Evolutionary conservation across 1,140 invertebrate genomes (phyloP).

Genomic region (Lasaia peninsularis): DNA sequence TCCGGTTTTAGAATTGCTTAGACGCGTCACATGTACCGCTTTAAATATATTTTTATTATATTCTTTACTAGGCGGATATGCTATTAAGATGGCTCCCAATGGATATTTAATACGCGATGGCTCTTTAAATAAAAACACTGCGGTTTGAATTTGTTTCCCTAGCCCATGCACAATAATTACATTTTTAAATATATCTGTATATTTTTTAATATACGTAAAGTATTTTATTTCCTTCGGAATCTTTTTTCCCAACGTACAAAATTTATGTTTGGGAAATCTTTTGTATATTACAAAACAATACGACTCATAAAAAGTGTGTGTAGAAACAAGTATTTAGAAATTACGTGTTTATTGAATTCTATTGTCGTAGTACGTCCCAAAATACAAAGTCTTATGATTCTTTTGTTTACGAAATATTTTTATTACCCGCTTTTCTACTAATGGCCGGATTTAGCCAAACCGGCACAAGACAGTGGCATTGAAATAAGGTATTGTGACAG

Average conservation of each 20-base stretch:
- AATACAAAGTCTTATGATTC: background rate
- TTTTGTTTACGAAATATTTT: background rate
- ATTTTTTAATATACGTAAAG: background rate
- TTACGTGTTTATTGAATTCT: background rate
- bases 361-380: background rate
- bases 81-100: too few species aligned
- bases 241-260: constrained; percentile 1
- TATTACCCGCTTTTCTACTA: background rate
- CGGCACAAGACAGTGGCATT: background rate
- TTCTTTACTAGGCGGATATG: too few species aligned
- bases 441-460: too few species aligned
- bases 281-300: background rate
- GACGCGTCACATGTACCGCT: too few species aligned
- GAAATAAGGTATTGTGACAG: background rate
- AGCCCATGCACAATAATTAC: background rate
- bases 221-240: background rate
- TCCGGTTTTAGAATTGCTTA: too few species aligned
- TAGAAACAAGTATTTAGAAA: background rate
- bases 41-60: too few species aligned
- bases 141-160: too few species aligned
- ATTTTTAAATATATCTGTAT: background rate
- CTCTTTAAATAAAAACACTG: too few species aligned
- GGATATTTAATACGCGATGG: too few species aligned
- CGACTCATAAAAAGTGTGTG: background rate
- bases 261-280: constrained; percentile 2